These are phyloP conservation scores for Asobara japonica DNA, from an alignment of 1,140 invertebrate genomes.

Conservation along the genomic window DNA sequence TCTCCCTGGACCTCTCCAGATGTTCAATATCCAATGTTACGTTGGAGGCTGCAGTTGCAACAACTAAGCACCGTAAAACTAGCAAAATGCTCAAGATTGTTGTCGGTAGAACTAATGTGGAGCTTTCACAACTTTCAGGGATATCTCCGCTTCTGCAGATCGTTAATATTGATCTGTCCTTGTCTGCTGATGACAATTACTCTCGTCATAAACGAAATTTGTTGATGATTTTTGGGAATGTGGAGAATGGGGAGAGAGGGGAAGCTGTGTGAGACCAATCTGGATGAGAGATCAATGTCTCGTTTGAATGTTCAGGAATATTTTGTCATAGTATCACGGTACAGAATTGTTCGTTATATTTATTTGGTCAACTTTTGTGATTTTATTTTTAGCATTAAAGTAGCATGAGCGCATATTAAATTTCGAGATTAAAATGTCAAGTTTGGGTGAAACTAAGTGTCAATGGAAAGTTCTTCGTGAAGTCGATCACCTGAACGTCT, in stretches of 20 bases:
- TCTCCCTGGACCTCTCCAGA: slow-evolving; percentile 46
- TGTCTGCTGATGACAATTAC: neutral
- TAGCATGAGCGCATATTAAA: too few relatives aligned
- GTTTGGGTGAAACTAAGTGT: too few relatives aligned
- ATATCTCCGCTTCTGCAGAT: slow-evolving; percentile 52
- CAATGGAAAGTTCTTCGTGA: too few relatives aligned
- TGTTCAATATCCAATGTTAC: slow-evolving; percentile 43
- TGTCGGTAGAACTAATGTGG: slow-evolving; percentile 40
- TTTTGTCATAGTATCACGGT: too few relatives aligned
- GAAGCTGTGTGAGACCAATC: neutral
- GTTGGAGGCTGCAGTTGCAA: slow-evolving; percentile 40
- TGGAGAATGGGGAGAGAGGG: neutral
- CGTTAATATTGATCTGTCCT: slow-evolving; percentile 46
- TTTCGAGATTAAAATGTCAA: too few relatives aligned
- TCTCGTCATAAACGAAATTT: neutral
- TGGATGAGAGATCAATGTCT: neutral
- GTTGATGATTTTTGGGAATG: neutral
- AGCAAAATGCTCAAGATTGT: slow-evolving; percentile 49
- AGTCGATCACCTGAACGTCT: too few relatives aligned
- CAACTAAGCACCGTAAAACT: slow-evolving; percentile 43
- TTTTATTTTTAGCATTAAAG: too few relatives aligned
- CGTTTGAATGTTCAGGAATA: neutral
- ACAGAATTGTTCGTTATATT: too few relatives aligned
- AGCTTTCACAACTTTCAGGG: slow-evolving; percentile 30
- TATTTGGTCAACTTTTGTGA: too few relatives aligned